Conservation (phyloP, 2,888 invertebrate genomes). For the Litoditis marina region DNA sequence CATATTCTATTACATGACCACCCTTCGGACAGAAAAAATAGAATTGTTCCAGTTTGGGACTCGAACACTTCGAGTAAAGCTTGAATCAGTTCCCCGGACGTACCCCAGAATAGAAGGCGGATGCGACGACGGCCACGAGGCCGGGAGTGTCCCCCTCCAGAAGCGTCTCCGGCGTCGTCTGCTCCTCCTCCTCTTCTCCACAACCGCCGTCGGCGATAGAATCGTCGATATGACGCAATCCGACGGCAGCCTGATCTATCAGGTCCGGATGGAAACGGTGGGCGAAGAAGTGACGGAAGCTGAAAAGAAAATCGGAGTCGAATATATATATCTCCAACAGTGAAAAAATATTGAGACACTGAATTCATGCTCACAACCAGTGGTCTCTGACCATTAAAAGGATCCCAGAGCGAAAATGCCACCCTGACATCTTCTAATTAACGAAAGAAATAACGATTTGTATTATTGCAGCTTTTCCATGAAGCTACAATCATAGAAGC, state of each 20-base stretch:
- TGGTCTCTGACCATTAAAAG: too few species aligned
- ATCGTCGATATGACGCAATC: slow-evolving; percentile 11
- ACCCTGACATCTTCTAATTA: background rate
- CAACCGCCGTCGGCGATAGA: background rate
- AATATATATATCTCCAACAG: too few species aligned
- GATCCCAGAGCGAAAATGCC: too few species aligned
- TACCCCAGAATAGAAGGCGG: slow-evolving; percentile 15
- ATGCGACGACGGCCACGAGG: slow-evolving; percentile 21
- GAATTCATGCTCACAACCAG: too few species aligned
- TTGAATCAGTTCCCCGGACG: too few species aligned
- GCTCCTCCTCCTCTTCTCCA: slow-evolving; percentile 7
- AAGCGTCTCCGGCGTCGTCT: slow-evolving; percentile 4
- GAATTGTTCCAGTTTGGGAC: too few species aligned
- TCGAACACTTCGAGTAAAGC: too few species aligned
- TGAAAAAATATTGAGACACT: too few species aligned
- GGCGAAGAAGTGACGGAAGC: slow-evolving; percentile 56
- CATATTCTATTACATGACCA: background rate
- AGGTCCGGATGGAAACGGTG: slow-evolving; percentile 53
- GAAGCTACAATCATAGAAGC: too few species aligned
- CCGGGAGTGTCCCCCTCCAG: slow-evolving; percentile 20
- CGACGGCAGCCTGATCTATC: slow-evolving; percentile 27
- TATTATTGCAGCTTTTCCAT: too few species aligned
- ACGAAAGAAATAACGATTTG: background rate
- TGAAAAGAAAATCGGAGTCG: slow-evolving; percentile 22
- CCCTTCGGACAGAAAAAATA: background rate